These are phyloP conservation scores for Zaprionus ghesquierei DNA, from an alignment of 1,140 invertebrate species.

Conservation along the genomic window DNA sequence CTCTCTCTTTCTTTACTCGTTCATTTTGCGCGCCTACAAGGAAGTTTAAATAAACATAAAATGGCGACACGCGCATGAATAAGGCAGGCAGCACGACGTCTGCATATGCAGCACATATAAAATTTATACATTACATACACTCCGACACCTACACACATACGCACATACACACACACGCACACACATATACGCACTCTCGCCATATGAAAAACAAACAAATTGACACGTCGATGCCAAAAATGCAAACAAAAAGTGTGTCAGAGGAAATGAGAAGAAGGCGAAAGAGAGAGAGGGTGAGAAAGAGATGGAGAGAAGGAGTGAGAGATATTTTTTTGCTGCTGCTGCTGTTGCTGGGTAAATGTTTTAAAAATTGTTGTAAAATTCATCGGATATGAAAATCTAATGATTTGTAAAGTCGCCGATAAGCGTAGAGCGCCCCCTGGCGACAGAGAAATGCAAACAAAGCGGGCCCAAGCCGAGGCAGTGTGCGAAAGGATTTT, in stretches of 20 bases:
- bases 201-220: conserved; percentile 68
- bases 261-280: conserved; percentile 3
- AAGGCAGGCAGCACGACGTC: conserved; percentile 40
- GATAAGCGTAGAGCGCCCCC: conserved; percentile 62
- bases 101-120: conserved; percentile 41
- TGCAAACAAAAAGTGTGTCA: conserved; percentile 38
- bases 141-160: conserved; percentile 7
- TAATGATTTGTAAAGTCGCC: conserved; percentile 79
- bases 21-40: conserved; percentile 52
- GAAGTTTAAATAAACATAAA: conserved; percentile 79
- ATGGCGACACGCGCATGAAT: conserved; percentile 63
- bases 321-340: conserved; percentile 33
- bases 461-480: conserved; percentile 12
- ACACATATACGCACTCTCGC: not conserved
- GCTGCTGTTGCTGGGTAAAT: conserved; percentile 48
- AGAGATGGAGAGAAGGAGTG: conserved; percentile 14
- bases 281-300: conserved; percentile 8
- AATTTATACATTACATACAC: conserved; percentile 29
- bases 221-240: conserved; percentile 70
- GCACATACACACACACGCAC: not conserved
- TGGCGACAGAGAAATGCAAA: conserved; percentile 36
- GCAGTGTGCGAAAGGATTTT: conserved; percentile 63
- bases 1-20: conserved; percentile 6
- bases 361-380: conserved; percentile 74
- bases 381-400: conserved; percentile 81